A percentile compares a stretch with the other conserved stretches of the same genome.
phyloP scores from a whole-genome alignment of 2,888 invertebrate species.

The Lagria hirta region DNA sequence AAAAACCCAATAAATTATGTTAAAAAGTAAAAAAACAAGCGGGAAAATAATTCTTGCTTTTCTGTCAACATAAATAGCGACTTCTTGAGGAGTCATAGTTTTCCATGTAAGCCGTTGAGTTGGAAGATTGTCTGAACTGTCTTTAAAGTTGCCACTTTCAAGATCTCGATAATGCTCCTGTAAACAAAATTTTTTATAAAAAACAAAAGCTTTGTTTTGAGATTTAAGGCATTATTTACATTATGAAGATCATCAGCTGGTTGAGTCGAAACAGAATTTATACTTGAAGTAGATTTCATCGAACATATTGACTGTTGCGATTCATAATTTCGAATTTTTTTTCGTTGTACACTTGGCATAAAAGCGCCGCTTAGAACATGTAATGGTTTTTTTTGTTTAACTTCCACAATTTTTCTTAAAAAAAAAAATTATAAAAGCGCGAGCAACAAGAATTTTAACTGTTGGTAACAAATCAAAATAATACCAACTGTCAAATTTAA shows the following conservation, averaged over 20 bases:
- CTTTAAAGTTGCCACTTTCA: conserved; percentile 60
- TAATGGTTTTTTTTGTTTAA: conserved; percentile 15
- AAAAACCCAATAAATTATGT: conserved; percentile 56
- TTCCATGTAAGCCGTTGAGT: conserved; percentile 62
- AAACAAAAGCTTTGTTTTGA: too few relatives aligned
- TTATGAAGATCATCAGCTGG: too few relatives aligned
- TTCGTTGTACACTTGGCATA: conserved; percentile 3
- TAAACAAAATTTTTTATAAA: conserved; percentile 2
- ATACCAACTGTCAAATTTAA: background rate
- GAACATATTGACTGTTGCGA: conserved; percentile 6
- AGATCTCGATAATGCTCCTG: conserved; percentile 11
- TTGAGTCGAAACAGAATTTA: too few relatives aligned
- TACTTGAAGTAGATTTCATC: too few relatives aligned
- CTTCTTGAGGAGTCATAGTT: conserved; percentile 85
- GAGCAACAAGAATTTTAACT: too few relatives aligned
- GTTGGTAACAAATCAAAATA: too few relatives aligned
- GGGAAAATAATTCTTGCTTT: conserved; percentile 79
- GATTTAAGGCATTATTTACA: too few relatives aligned
- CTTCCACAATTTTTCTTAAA: conserved; percentile 42
- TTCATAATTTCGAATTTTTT: conserved; percentile 5
- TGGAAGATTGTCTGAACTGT: conserved; percentile 49
- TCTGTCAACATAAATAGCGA: conserved; percentile 84
- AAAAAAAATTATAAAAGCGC: too few relatives aligned
- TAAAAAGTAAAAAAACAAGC: conserved; percentile 75
- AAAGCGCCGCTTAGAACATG: conserved; percentile 13